Conservation (phyloP, 2,113 vertebrate species). For the Henicopernis longicauda region DNA sequence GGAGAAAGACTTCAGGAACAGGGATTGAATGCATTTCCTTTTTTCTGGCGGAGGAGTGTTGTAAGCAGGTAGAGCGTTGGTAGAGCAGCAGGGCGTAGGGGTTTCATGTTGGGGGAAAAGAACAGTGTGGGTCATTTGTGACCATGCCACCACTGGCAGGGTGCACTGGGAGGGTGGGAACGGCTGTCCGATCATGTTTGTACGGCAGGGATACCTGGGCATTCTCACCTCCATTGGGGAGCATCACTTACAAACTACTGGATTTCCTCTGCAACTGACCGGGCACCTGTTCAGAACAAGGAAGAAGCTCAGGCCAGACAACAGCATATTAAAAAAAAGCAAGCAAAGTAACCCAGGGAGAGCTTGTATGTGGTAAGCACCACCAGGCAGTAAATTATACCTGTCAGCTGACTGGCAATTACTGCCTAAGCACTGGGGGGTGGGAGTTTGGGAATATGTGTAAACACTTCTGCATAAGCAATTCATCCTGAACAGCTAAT, state of each 20-base stretch:
- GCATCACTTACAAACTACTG: neutral
- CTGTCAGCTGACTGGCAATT: neutral
- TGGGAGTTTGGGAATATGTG: neutral
- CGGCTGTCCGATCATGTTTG: fast-evolving
- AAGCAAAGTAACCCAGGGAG: neutral
- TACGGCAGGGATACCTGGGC: neutral
- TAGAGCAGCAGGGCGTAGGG: fast-evolving
- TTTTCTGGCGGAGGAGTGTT: neutral
- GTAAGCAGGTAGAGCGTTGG: neutral
- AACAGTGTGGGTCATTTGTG: neutral
- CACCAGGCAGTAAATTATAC: neutral
- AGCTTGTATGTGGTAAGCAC: neutral
- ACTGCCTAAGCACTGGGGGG: neutral
- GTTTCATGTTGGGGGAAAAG: neutral
- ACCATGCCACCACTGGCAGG: neutral
- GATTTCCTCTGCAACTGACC: neutral
- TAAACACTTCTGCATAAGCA: neutral
- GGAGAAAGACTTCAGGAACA: neutral
- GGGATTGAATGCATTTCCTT: neutral
- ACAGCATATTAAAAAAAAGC: neutral
- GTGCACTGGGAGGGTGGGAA: neutral
- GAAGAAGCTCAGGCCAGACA: neutral
- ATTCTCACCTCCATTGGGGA: neutral
- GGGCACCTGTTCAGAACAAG: neutral
- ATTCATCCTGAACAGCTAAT: neutral